These are phyloP conservation scores for Drosophila prolongata DNA, from an alignment of 2,888 invertebrate genomes.

Conservation along the genomic window DNA sequence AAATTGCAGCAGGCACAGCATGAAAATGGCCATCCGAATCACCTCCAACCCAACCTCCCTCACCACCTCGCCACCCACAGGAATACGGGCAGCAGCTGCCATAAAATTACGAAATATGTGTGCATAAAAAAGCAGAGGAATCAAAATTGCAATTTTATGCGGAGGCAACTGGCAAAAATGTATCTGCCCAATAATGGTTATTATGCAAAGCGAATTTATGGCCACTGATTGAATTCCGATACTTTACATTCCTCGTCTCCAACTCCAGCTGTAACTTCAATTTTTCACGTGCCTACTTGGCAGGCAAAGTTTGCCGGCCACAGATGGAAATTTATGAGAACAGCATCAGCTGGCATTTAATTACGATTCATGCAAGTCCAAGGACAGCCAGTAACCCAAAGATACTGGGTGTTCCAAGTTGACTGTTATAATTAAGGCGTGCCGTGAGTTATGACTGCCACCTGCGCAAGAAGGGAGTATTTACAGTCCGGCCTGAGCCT, in stretches of 20 bases:
- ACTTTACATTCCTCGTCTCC: conserved; percentile 11
- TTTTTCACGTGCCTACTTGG: background rate
- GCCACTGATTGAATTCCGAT: conserved; percentile 59
- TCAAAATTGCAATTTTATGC: conserved; percentile 68
- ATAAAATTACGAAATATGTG: conserved; percentile 66
- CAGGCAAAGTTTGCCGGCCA: conserved; percentile 2
- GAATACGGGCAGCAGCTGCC: conserved; percentile 51
- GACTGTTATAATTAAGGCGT: conserved; percentile 62
- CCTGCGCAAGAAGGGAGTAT: conserved; percentile 6
- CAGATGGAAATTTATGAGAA: conserved; percentile 54
- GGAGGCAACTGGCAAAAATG: conserved; percentile 49
- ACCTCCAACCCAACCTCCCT: background rate
- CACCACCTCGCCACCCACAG: background rate
- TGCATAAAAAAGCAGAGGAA: conserved; percentile 46
- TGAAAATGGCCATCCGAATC: conserved; percentile 31
- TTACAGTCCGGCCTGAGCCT: background rate
- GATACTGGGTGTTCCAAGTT: conserved; percentile 23
- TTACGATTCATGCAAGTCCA: conserved; percentile 49
- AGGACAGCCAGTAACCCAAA: conserved; percentile 1
- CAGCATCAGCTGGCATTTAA: conserved; percentile 65
- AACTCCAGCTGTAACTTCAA: conserved; percentile 5
- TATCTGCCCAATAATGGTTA: conserved; percentile 43
- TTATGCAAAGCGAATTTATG: conserved; percentile 69
- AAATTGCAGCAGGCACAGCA: conserved; percentile 24
- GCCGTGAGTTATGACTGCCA: conserved; percentile 51